Evolutionary conservation across 2,113 vertebrate species (phyloP), one percentile per base, ranked within the genome.

Genomic region (Bagarius yarrelli): DNA sequence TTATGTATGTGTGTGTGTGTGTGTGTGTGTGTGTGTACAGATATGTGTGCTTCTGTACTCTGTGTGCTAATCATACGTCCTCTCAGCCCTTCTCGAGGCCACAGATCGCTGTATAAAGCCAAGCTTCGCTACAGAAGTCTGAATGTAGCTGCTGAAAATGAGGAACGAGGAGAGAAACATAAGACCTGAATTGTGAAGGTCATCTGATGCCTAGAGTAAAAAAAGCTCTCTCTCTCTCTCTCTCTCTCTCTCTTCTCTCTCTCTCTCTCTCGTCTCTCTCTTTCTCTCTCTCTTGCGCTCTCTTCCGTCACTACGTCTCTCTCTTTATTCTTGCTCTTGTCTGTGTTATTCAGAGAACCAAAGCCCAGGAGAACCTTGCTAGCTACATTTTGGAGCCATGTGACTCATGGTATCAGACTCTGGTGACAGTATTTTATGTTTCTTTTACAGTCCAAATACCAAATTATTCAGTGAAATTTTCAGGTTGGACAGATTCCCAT

Each of bases 71-170:
- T 79, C 18, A 44, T 70, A 50, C 4, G 44, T 83, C 80, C 81
- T 79, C 85, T 56, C 32, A 90, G 90, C 91, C 91, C 89, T 87
- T 86, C 90, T 89, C 91, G 34, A 89, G 91, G 90, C 91, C 87
- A 64, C 8, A 5, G 81, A 21, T 79, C 67, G 53, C 87, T 86
- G 87, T 86, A 78, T 63, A 85, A 79, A 88, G 80, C 84, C 83
- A 85, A 88, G 84, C 81, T 85, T 87, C 81, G 83, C 83, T 81
- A 60, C 52, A 78, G 82, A 71, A 84, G 64, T 80, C 89, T 86
- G 88, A 91, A 89, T 89, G 88, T 89, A 89, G 83, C 76, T 72
- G 70, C 30, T 44, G 56, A 72, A 13, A 5, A 18, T 30, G 21
- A 47, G 44, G 74, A 73, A 47, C 78, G 82, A 83, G 84, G 52